Evolutionary conservation across 2,888 invertebrate genomes (phyloP), one percentile per base, ranked within the genome.

Genomic region (Agrochola circellaris): DNA sequence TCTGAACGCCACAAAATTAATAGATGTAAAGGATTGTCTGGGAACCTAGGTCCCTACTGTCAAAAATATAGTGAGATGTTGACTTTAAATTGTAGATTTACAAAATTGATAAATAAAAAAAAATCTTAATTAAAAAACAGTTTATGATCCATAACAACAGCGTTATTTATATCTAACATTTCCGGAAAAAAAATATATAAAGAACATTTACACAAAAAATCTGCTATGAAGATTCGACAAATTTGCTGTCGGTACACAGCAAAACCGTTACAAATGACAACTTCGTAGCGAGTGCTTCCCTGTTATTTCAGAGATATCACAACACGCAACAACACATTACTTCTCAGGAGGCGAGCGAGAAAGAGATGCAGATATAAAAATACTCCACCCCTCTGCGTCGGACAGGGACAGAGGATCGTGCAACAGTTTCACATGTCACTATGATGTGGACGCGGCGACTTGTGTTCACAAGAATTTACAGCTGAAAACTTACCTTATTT

Each of bases 261-360:
- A 93, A 96, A 96, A 96, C 95, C 95, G 96, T 95, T 97, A 96
- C 96, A 96, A 96, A 97, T 97, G 96, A 96, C 97, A 96, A 97
- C 95, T 96, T 95, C 94, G 95, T 93, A 95, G 94, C 94, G 96
- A 97, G 96, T 96, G 96, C 96, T 96, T 96, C 96, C 96, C 96
- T 97, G 97, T 97, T 97, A 96, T 97, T 97, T 96, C 94, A 95
- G 94, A 96, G 97, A 96, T 97, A 97, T 97, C 97, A 97, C 96
- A 97, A 97, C 97, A 97, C 96, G 94, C 95, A 96, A 96, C 95
- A 96, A 96, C 96, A 96, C 95, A 96, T 96, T 96, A 96, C 95
- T 96, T 95, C 96, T 95, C 93, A 95, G 94, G 93, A 94, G 93
- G 93, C 90, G 91, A 90, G 95, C 87, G 89, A 80, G 94, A 96